A percentile compares a stretch with the other conserved stretches of the same genome.
Evolutionary conservation across 2,113 vertebrate species (phyloP).

Genomic region (Glaucomys volans): DNA sequence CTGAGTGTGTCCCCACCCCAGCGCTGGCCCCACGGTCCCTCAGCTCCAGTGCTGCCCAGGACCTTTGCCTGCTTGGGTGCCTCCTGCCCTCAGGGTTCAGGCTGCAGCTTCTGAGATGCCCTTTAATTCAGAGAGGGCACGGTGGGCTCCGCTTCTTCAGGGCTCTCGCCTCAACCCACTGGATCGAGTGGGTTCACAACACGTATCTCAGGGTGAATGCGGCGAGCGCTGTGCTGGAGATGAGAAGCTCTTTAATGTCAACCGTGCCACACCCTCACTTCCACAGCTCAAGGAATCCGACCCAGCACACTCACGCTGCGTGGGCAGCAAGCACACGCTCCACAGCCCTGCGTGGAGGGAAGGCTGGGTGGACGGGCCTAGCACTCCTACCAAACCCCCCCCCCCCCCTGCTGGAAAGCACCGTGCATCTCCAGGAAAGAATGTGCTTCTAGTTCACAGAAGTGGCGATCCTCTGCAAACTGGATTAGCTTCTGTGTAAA

Average conservation of each 20-base stretch:
- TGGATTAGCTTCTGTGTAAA: background rate
- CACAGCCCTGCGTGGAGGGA: background rate
- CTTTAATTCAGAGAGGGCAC: background rate
- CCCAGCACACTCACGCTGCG: background rate
- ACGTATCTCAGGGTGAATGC: background rate
- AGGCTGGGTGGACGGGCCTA: background rate
- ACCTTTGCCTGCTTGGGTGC: background rate
- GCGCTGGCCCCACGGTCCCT: rapidly evolving
- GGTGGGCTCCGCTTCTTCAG: background rate
- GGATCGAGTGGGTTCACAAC: background rate
- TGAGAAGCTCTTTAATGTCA: background rate
- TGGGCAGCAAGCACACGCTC: background rate
- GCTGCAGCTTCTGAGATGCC: background rate
- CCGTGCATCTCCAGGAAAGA: background rate
- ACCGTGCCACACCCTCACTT: background rate
- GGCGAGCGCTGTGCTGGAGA: background rate
- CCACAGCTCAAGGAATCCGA: background rate
- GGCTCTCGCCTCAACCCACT: background rate
- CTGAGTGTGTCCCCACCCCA: background rate
- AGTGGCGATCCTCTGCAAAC: background rate
- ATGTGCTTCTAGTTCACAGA: background rate
- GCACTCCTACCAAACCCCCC: background rate
- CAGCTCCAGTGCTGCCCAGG: background rate
- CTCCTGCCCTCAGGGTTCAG: background rate
- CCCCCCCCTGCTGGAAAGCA: background rate